Evolutionary conservation across 2,888 invertebrate species (phyloP).

Genomic region (Pardosa pseudoannulata): DNA sequence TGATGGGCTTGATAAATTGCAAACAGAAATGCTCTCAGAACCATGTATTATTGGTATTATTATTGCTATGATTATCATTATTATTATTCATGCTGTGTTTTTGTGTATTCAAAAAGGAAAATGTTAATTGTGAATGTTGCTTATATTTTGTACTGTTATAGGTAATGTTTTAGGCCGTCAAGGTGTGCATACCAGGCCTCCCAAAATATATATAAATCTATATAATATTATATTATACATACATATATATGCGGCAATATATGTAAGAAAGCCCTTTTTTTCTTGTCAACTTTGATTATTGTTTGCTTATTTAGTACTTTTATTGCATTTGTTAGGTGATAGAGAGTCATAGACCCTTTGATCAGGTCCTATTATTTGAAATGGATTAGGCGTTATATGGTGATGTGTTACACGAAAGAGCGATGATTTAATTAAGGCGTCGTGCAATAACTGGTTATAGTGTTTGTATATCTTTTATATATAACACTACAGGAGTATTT

Average conservation of each 20-base stretch:
- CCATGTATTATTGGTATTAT: background rate
- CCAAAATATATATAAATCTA: slow-evolving; percentile 47
- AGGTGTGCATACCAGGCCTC: slow-evolving; percentile 19
- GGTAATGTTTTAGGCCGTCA: slow-evolving; percentile 48
- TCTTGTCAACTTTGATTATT: slow-evolving; percentile 34
- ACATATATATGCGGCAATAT: slow-evolving; percentile 53
- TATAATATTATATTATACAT: slow-evolving; percentile 48
- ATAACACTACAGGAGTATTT: background rate
- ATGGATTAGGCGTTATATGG: background rate
- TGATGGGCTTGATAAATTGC: background rate
- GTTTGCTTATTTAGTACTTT: slow-evolving; percentile 46
- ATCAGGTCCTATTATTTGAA: slow-evolving; percentile 46
- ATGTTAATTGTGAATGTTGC: slow-evolving; percentile 59
- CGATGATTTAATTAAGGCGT: slow-evolving; percentile 34
- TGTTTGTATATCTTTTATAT: slow-evolving; percentile 31
- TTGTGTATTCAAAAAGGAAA: slow-evolving; percentile 34
- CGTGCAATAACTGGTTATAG: slow-evolving; percentile 51
- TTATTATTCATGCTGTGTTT: slow-evolving; percentile 22
- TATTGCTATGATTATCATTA: background rate
- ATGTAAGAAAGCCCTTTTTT: slow-evolving; percentile 41
- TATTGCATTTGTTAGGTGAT: slow-evolving; percentile 52
- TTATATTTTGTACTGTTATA: slow-evolving; percentile 65
- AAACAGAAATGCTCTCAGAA: background rate
- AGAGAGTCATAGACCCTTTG: slow-evolving; percentile 57
- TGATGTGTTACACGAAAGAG: slow-evolving; percentile 25